Evolutionary conservation across 2,888 invertebrate species (phyloP), one percentile per base, ranked within the genome.

Genomic region (Ormyrus rosae): DNA sequence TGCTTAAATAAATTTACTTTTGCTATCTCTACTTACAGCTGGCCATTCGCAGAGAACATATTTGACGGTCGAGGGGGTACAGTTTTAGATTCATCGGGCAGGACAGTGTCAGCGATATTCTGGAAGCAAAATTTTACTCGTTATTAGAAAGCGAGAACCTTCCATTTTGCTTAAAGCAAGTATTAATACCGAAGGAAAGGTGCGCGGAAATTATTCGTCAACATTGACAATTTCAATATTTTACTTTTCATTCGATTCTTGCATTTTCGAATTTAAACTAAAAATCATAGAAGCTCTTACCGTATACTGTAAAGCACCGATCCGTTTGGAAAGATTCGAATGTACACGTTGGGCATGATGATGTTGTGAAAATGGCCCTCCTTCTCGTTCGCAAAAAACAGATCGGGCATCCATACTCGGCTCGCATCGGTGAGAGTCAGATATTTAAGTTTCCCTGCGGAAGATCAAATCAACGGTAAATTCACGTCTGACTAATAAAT

Each of bases 1-100:
- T 34, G 61, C 6, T 1, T 8, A 0, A 5, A 56, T 56, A 56
- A n/a, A 19, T 65, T 65, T 50, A 13, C n/a, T 50, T 64, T 50
- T 65, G 8, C 19, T 34, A 5, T 56, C 2, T 56, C 11, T 56
- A 56, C 98, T 97, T 92, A 98, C 98, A 99, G 91, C 98, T 98
- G 85, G 98, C 98, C 96, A 99, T 97, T 88, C 97, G 93, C 85
- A 99, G 93, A 75, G 97, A 97, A 92, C 99, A 99, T 82, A 96
- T 95, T 93, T 99, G 99, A 88, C 96, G 95, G 92, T 99, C 99
- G 91, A 99, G 92, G 6, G 99, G 99, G 92, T 99, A 99, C 84
- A 98, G 94, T 92, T 98, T 98, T 87, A 99, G 93, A 91, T 98
- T 97, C 99, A 99, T 99, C 81, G 98, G 98, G 89, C 99, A 99